These are phyloP conservation scores for Poliocrania exsul DNA, from an alignment of 2,797 vertebrate species.

Conservation along the genomic window DNA sequence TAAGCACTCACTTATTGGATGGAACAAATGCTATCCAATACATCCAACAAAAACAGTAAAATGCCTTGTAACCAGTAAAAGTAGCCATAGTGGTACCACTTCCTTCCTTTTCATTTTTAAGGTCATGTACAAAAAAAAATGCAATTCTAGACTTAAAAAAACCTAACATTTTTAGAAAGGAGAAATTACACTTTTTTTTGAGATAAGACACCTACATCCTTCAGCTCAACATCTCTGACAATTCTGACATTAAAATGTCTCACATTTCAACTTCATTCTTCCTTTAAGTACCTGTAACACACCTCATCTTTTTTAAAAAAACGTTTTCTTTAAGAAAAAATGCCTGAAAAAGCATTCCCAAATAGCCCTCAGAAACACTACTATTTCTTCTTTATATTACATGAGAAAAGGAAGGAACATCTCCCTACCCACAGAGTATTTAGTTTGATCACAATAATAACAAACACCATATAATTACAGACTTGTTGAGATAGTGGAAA, in stretches of 20 bases:
- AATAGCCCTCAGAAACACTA: neutral
- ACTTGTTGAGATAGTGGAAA: neutral
- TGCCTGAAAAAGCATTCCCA: neutral
- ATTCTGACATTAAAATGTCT: neutral
- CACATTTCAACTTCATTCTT: neutral
- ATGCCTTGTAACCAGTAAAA: neutral
- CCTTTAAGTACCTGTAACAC: neutral
- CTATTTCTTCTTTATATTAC: neutral
- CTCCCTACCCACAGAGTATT: neutral
- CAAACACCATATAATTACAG: neutral
- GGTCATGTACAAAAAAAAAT: neutral
- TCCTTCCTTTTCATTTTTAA: neutral
- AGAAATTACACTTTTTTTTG: neutral
- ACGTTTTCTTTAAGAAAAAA: neutral
- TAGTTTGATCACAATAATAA: neutral
- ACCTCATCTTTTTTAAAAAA: neutral
- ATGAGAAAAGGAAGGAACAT: neutral
- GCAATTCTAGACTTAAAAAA: neutral
- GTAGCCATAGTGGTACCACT: neutral
- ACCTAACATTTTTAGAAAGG: neutral
- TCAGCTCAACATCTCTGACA: neutral
- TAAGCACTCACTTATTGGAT: neutral
- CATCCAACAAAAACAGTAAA: neutral
- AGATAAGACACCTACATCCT: neutral
- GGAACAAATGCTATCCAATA: neutral